phyloP scores from a whole-genome alignment of 2,888 invertebrate genomes.

The Dermolepida albohirtum region DNA sequence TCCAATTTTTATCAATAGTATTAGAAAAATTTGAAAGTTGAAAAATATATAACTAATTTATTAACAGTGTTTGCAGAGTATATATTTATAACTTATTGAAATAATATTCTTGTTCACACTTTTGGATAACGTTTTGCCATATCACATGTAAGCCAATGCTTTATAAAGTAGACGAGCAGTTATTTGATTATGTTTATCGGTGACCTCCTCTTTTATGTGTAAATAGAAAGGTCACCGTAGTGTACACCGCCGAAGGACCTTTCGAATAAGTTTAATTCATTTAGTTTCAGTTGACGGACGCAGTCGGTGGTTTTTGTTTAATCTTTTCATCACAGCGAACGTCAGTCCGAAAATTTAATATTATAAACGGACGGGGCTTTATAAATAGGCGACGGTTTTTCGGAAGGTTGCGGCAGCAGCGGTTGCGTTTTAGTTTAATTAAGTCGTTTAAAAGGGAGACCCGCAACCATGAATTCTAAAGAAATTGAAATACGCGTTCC shows the following conservation, averaged over 20 bases:
- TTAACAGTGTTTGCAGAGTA: too few species aligned
- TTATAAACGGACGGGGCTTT: conserved; percentile 12
- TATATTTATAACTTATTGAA: too few species aligned
- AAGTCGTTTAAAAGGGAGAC: conserved; percentile 9
- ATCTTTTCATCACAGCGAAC: conserved; percentile 6
- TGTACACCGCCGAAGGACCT: conserved; percentile 21
- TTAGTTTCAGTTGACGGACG: conserved; percentile 23
- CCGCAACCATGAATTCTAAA: conserved; percentile 33
- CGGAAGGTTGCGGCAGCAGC: conserved; percentile 3
- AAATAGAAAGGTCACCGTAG: conserved; percentile 24
- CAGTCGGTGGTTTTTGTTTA: conserved; percentile 24
- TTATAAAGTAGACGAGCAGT: background rate
- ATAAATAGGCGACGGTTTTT: conserved; percentile 16
- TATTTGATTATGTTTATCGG: conserved; percentile 22
- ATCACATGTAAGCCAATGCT: too few species aligned
- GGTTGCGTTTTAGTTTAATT: conserved; percentile 26
- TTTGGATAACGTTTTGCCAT: too few species aligned
- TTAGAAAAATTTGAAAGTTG: too few species aligned
- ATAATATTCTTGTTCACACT: too few species aligned
- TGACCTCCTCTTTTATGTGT: conserved; percentile 33
- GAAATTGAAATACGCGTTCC: conserved; percentile 42
- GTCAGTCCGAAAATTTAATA: conserved; percentile 17
- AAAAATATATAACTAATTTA: too few species aligned
- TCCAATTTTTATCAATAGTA: too few species aligned
- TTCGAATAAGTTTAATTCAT: conserved; percentile 24